phyloP scores from a whole-genome alignment of 2,113 vertebrate species.

The Phylloscopus whistleri region DNA sequence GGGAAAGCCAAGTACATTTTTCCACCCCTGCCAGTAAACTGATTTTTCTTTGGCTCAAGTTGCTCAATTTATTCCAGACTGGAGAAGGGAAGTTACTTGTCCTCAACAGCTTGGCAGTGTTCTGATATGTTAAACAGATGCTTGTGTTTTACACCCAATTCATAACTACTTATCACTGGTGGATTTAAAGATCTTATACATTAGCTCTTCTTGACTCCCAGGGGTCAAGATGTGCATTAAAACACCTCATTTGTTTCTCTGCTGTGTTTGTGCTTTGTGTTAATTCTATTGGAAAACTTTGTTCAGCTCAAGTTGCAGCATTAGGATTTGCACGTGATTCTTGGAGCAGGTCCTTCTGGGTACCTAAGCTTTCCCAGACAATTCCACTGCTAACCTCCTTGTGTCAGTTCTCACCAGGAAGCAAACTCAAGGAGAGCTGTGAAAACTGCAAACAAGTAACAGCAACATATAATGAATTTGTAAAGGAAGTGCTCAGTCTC shows the following conservation, averaged over 20 bases:
- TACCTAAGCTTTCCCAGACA: not conserved
- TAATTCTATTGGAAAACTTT: not conserved
- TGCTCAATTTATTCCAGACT: conserved; percentile 6
- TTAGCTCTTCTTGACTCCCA: not conserved
- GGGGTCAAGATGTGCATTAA: not conserved
- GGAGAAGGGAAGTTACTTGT: conserved; percentile 12
- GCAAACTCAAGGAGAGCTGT: not conserved
- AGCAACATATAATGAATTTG: not conserved
- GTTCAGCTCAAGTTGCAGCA: not conserved
- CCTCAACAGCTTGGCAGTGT: not conserved
- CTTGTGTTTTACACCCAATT: not conserved
- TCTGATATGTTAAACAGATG: conserved; percentile 9
- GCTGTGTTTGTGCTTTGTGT: not conserved
- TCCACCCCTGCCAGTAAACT: conserved; percentile 9
- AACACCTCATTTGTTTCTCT: not conserved
- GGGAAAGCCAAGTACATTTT: conserved; percentile 33
- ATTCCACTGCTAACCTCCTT: not conserved
- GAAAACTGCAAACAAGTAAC: not conserved
- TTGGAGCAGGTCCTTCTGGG: not conserved
- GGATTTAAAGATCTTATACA: not conserved
- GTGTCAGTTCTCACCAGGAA: not conserved
- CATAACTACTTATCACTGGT: not conserved
- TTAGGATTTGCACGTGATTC: not conserved
- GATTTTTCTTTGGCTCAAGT: conserved; percentile 44
- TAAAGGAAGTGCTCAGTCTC: not conserved